phyloP scores from a whole-genome alignment of 1,140 invertebrate genomes.

The Brachionus paranguensis region DNA sequence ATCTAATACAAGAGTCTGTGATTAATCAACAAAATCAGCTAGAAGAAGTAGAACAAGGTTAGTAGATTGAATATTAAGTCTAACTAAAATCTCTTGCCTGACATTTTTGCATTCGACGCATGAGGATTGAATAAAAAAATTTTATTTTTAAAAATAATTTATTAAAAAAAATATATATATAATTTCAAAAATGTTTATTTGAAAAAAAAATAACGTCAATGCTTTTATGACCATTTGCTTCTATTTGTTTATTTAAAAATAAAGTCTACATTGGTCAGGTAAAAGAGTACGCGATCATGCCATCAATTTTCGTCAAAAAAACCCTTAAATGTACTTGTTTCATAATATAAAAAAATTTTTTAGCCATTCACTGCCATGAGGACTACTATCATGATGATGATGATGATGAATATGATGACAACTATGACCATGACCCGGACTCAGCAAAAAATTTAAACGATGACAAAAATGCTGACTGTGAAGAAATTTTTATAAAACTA shows the following conservation, averaged over 20 bases:
- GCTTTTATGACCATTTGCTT: not conserved
- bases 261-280: not conserved
- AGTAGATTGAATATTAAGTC: not conserved
- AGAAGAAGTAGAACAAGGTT: conserved; percentile 31
- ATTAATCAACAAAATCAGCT: conserved; percentile 1
- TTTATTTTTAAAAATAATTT: not conserved
- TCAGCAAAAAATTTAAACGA: not conserved
- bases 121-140: not conserved
- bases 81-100: not conserved
- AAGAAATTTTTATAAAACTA: not conserved
- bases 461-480: not conserved
- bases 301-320: not conserved
- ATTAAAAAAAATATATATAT: not conserved
- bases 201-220: not conserved
- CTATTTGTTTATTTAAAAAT: not conserved
- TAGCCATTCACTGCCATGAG: not conserved
- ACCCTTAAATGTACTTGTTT: not conserved
- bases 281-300: not conserved
- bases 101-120: not conserved
- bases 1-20: not conserved
- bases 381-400: not conserved
- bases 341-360: not conserved
- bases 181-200: not conserved
- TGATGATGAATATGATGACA: not conserved
- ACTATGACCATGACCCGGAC: not conserved